Evolutionary conservation across 64 coral and sea anemone species (phyloP), one percentile per base, ranked within the genome.

Genomic region (Stichodactyla mertensii): DNA sequence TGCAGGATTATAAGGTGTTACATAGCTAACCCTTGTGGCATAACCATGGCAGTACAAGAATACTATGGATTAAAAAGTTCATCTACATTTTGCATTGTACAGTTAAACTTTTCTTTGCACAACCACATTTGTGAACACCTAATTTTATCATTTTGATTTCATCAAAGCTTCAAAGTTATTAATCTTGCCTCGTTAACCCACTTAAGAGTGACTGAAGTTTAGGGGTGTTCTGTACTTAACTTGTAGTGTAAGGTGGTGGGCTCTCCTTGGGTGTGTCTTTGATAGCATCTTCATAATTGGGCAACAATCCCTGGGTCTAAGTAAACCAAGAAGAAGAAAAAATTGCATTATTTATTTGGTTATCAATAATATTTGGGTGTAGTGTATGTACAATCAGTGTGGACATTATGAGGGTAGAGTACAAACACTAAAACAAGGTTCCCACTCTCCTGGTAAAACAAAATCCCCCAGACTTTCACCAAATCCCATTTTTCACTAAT

Each of bases 221-320:
- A 74, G 69, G 69, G 27, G 10, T 36, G 24, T 74, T 23, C 36
- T 74, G 69, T 74, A 26, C 27, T 74, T 74, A 74, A 74, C 69
- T 74, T 55, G 91, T 88, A 36, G 91, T 90, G 64, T 99, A 99
- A 23, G 97, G 97, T 16, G 97, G 97, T 67, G 97, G 97, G 6
- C 88, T 90, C 64, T 99, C 97, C 36, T 95, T 92, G 16, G 97
- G 92, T 7, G 92, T 95, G 86, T 99, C 97, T 61, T 99, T 99
- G 12, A 94, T 88, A 12, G 97, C 97, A 81, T 99, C 93, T 16
- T 99, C 97, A 81, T 99, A 99, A 82, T 99, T 99, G 83, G 97
- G 97, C 11, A 99, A 86, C 26, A 99, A 85, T 52, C 84, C 79
- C 77, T 99, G 91, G 19, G 60, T 57, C 94, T 96, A 85, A 23